Base-by-base conservation (phyloP, 2,113 vertebrate species). In the Cynocephalus volans region DNA sequence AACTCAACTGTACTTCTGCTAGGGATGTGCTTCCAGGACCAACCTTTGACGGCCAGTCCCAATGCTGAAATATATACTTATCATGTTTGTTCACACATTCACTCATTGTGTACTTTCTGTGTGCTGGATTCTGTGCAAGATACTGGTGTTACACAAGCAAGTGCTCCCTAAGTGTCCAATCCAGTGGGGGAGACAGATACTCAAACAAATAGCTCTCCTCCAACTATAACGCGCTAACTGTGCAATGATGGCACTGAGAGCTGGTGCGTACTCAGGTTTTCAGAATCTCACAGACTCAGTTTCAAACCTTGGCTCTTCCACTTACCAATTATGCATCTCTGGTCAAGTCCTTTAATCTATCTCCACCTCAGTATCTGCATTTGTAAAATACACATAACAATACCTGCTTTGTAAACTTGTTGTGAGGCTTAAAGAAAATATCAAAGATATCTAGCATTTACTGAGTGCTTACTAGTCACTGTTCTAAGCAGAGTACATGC, bases 311-410 rank as follows among this genome's bases (percentile, higher is more conserved):
- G 18, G 48, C 8, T 90, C 67, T 72, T 76, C 17, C 17, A 77
- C 1, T 18, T 56, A 41, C 6, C n/a, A 26, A 4, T 64, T 52
- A 8, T 64, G 3, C 6, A 8, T 50, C 64, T 65, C 93, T 62
- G 26, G 28, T 77, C 6, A 88, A 88, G 15, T 48, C 28, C 13
- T 95, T 95, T 12, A 33, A 31, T 70, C 33, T 92, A 48, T 69
- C 72, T 80, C 65, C 15, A 65, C 33, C 10, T 73, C 69, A 75
- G 26, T 28, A 76, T 65, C 60, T 94, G 41, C 33, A 76, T 67
- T 73, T 86, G 21, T 24, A 95, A 93, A 79, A 73, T 62, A 81
- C 81, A n/a, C 4, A 31, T 73, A 88, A 50, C 24, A 60, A 45
- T 45, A 58, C 24, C 26, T 90, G 3, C 19, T 56, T 76, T n/a